Evolutionary conservation across 1,140 invertebrate species (phyloP), one percentile per base, ranked within the genome.

Genomic region (Arion vulgaris): DNA sequence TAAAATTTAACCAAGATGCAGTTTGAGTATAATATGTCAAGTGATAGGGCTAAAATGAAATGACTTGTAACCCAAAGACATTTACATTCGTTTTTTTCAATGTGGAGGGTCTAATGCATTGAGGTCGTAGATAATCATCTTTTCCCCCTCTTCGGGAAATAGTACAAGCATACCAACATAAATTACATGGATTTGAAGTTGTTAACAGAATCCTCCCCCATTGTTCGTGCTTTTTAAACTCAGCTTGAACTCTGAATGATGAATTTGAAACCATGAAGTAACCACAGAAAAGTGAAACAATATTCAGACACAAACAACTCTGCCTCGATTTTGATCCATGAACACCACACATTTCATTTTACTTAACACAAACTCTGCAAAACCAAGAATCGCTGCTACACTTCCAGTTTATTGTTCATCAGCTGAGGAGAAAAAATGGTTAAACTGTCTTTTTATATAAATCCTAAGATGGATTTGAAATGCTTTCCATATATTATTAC

Each of bases 101-200:
- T 32, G 15, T 4, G 73, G 73, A 34, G 73, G 73, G 45, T 75
- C 73, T 34, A 75, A 75, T 2, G 73, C 41, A 75, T 75, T 75
- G 45, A 45, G 38, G 28, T 75, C n/a, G 11, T 49, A 34, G 13
- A 75, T 51, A 34, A 26, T 51, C 73, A 75, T 75, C 53, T 75
- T 28, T 28, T 28, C 45, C 71, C 15, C 38, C 11, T 66, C 2
- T 34, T 66, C 4, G 17, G 62, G 2, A 66, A 66, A 66, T 32
- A 32, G 62, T 34, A 32, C 28, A 32, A 28, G 1, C 17, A 19
- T 57, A 28, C n/a, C 28, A 66, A 32, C 62, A 32, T 66, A 66
- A 66, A 15, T 66, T 1, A 32, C 2, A 7, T 66, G 28, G 28
- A 9, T 32, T 28, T 7, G 28, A 15, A 66, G 7, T 7, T 32